Base-by-base conservation (phyloP, 2,113 vertebrate species). In the Vicugna pacos region DNA sequence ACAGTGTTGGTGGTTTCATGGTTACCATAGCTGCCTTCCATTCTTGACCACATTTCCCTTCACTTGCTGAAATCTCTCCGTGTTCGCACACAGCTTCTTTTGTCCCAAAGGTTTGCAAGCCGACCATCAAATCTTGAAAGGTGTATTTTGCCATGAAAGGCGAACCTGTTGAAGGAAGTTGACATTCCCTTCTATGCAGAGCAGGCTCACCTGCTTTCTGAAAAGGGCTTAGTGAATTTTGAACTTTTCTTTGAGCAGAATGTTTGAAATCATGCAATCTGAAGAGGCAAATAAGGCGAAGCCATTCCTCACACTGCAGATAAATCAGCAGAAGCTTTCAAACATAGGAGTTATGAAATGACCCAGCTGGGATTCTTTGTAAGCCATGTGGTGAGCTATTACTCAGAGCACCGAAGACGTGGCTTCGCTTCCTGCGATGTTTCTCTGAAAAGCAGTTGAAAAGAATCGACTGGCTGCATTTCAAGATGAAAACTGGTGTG, bases 311-410 rank as follows among this genome's bases (percentile, higher is more conserved):
- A 2, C 35, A 38, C 38, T 93, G 87, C 65, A 97, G 97, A 69
- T 96, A 86, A 97, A 94, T 85, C 92, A 90, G 89, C 93, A 93
- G 95, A 83, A 22, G 38, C 96, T 97, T 97, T 89, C 75, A 60
- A 93, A 96, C 79, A 56, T 10, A 58, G 6, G 85, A 94, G 69
- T 97, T 92, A 85, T 46, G 84, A 97, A 96, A 96, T 3, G 26
- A 17, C 87, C 76, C 93, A 98, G 80, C 72, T 93, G 76, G 67
- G 52, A 73, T 92, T 94, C 86, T 97, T 94, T 97, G 42, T 87
- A 64, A 96, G 70, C 38, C 46, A 75, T 5, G 1, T 80, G 72
- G 93, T 0, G 12, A 46, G 80, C 96, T 97, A 97, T 98, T 58
- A 62, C 70, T 95, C 64, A 73, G 38, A 95, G 62, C n/a, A 30